Percentiles rank a stretch among this genome's conserved stretches.
Evolutionary conservation across 2,797 vertebrate genomes (phyloP).

Genomic region (Mastacembelus armatus): DNA sequence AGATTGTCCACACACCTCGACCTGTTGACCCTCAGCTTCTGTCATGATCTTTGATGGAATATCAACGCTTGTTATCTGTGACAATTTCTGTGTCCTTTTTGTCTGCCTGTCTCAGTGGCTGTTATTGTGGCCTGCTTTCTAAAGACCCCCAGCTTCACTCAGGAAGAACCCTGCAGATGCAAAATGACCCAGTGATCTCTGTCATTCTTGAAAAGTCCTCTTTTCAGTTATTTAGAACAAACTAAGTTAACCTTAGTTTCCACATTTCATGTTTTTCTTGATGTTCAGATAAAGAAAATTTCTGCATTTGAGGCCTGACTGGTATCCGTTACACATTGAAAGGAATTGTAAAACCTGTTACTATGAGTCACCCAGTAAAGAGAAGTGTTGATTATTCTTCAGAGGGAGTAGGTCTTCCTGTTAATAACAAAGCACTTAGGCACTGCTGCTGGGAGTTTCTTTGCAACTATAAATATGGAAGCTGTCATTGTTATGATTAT

Average conservation of each 20-base stretch:
- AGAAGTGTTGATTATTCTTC: constrained; percentile 63
- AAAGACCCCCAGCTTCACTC: constrained; percentile 36
- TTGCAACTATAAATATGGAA: constrained; percentile 75
- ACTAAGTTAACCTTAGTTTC: neutral
- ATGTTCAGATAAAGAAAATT: too few species aligned
- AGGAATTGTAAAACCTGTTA: constrained; percentile 52
- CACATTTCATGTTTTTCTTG: neutral
- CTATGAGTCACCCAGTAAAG: constrained; percentile 54
- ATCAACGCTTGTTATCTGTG: constrained; percentile 24
- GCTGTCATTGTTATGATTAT: constrained; percentile 79
- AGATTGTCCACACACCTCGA: constrained; percentile 10
- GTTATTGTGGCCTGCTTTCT: constrained; percentile 46
- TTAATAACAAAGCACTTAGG: constrained; percentile 63
- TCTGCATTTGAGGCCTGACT: constrained; percentile 15
- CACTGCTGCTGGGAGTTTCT: constrained; percentile 54
- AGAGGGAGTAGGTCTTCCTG: constrained; percentile 65
- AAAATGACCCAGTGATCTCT: constrained; percentile 75
- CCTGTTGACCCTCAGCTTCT: constrained; percentile 39
- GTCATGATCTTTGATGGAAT: constrained; percentile 48
- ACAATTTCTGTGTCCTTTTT: constrained; percentile 39
- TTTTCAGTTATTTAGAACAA: constrained; percentile 14
- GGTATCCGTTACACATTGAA: constrained; percentile 5
- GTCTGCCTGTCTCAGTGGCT: constrained; percentile 27
- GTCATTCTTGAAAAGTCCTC: constrained; percentile 41
- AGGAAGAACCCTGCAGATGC: constrained; percentile 81